A percentile compares a stretch with the other conserved stretches of the same genome.
phyloP scores from a whole-genome alignment of 2,113 vertebrate genomes.

The Cheilinus undulatus region DNA sequence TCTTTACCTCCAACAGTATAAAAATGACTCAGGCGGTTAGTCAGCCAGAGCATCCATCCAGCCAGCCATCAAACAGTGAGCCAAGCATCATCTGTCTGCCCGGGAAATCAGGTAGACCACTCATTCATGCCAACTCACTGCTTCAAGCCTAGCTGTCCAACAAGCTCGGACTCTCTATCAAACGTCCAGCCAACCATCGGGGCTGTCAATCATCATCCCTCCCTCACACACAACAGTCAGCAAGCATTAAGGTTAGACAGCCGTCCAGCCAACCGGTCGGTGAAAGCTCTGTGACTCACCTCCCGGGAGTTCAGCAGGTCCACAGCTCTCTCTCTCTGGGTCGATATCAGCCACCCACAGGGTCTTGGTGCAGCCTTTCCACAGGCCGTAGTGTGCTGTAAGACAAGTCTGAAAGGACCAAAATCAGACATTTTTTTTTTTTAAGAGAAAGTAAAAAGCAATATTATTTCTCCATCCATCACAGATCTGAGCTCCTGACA shows the following conservation, averaged over 20 bases:
- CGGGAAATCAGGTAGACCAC: constrained; percentile 36
- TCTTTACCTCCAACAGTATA: constrained; percentile 12
- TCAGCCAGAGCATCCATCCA: constrained; percentile 19
- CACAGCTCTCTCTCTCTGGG: constrained; percentile 85
- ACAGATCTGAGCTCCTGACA: not conserved
- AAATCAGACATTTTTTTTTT: not conserved
- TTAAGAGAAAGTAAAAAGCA: not conserved
- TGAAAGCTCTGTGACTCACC: constrained; percentile 74
- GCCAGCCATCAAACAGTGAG: constrained; percentile 29
- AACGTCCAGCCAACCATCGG: constrained; percentile 7
- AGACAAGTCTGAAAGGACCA: constrained; percentile 80
- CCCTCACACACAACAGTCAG: constrained; percentile 19
- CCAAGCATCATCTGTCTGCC: constrained; percentile 24
- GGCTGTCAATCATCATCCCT: constrained; percentile 29
- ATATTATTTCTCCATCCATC: not conserved
- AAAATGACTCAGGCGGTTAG: constrained; percentile 43
- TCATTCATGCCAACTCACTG: constrained; percentile 29
- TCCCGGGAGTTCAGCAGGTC: constrained; percentile 88
- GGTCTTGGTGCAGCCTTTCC: constrained; percentile 89
- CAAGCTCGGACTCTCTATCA: constrained; percentile 9
- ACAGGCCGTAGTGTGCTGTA: constrained; percentile 88
- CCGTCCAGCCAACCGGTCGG: not conserved
- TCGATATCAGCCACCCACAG: constrained; percentile 88
- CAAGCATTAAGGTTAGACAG: constrained; percentile 4
- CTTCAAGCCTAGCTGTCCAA: constrained; percentile 34